These are phyloP conservation scores for Oryzaephilus surinamensis DNA, from an alignment of 1,140 invertebrate species.

Conservation along the genomic window DNA sequence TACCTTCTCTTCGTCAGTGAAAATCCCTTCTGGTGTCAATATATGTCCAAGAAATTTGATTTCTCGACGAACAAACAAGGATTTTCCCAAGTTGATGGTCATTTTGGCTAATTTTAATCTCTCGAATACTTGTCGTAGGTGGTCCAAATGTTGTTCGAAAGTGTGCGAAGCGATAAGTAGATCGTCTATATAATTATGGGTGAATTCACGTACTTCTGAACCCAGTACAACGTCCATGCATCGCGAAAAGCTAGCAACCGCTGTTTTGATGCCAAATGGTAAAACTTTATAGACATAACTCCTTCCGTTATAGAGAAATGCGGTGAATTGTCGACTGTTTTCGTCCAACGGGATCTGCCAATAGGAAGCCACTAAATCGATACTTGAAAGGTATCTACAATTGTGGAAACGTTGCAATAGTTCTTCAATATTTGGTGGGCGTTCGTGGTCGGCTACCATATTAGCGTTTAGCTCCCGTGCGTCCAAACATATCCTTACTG, in stretches of 20 bases:
- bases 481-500: constrained; percentile 4
- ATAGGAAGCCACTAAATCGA: constrained; percentile 1
- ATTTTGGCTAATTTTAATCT: constrained; percentile 15
- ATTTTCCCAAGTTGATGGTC: constrained; percentile 25
- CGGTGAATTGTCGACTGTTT: too few relatives aligned
- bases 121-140: constrained; percentile 17
- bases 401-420: neutral
- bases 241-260: constrained; percentile 28
- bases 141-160: constrained; percentile 19
- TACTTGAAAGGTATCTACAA: neutral
- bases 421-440: neutral
- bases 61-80: constrained; percentile 22
- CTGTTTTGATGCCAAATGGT: constrained; percentile 31
- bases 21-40: constrained; percentile 25
- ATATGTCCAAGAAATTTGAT: constrained; percentile 27
- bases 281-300: constrained; percentile 29
- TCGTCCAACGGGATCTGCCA: constrained; percentile 8
- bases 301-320: constrained; percentile 26
- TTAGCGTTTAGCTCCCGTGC: constrained; percentile 3
- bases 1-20: constrained; percentile 27
- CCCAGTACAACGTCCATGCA: constrained; percentile 24
- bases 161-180: constrained; percentile 17
- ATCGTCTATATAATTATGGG: too few relatives aligned
- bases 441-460: neutral
- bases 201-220: constrained; percentile 8